Evolutionary conservation across 2,113 vertebrate genomes (phyloP).

Genomic region (Trogon surrucura): DNA sequence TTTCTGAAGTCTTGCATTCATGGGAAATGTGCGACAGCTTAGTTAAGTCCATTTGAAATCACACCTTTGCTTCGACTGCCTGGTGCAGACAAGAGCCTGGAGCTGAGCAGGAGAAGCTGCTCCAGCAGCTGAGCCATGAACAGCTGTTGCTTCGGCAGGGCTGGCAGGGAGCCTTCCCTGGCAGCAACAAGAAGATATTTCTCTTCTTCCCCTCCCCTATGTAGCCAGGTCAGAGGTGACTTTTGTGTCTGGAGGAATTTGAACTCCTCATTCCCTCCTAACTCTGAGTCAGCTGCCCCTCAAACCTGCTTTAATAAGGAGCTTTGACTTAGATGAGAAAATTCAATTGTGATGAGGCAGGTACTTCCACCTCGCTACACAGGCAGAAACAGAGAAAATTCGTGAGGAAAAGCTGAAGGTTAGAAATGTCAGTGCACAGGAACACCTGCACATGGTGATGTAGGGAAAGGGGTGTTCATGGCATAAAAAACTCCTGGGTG

Average conservation of each 20-base stretch:
- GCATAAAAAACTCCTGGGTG: background rate
- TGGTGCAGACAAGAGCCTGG: background rate
- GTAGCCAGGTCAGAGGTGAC: slow-evolving; percentile 12
- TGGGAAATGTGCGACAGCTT: background rate
- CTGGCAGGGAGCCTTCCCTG: background rate
- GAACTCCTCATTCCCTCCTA: background rate
- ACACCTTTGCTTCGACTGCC: background rate
- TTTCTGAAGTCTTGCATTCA: background rate
- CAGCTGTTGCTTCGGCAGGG: slow-evolving; percentile 32
- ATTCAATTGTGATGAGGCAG: accelerated
- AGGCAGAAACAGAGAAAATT: background rate
- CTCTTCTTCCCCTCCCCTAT: background rate
- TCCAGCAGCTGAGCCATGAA: background rate
- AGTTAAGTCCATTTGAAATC: background rate
- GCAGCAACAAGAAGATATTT: background rate
- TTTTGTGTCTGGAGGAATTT: slow-evolving; percentile 2
- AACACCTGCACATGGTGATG: background rate
- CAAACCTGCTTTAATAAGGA: background rate
- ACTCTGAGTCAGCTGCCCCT: background rate
- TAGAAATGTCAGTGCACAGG: background rate
- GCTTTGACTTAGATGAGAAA: background rate
- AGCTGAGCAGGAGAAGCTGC: background rate
- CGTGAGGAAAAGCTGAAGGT: background rate
- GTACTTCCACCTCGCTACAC: background rate
- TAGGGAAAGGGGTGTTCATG: background rate